Evolutionary conservation across 2,113 vertebrate genomes (phyloP), one percentile per base, ranked within the genome.

Genomic region (Dicaeum eximium): DNA sequence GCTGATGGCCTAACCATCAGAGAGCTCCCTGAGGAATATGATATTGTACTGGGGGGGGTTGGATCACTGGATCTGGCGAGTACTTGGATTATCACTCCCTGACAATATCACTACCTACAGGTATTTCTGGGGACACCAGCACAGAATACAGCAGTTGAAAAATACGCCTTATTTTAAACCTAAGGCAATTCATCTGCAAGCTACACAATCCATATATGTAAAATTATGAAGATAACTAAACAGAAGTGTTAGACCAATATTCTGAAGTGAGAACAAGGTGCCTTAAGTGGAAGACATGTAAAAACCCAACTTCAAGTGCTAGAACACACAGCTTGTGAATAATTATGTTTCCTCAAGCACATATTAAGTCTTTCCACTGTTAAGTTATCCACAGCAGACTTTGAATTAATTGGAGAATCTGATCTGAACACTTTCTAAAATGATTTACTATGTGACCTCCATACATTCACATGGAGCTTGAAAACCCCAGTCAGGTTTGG

Each of bases 191-290:
- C 47, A 75, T 64, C 85, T 80, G 45, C 69, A 92, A 87, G 50
- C 56, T 92, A 85, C 69, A 90, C 51, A 95, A 94, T 53, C 65
- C 72, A 56, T 6, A 8, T 30, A 64, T 12, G 13, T 38, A 78
- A 90, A 61, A 57, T 92, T 74, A 90, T 6, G 40, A 83, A 80
- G 60, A 94, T 67, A 67, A 92, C 67, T 86, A 8, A 80, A 70
- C 60, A 86, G 60, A 92, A 95, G 80, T 58, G 83, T 74, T 60
- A 94, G 92, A 90, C 86, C 82, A 82, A n/a, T 77, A 95, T 95
- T 93, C 1, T 93, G 77, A 95, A 88, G 91, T 57, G 81, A 93
- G 80, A 97, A 88, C 58, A 67, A 84, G 82, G 91, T 90, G 91
- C 30, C 57, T 84, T 66, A 90, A 89, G 86, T 88, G 74, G 82